Evolutionary conservation across 1,140 invertebrate genomes (phyloP).

Genomic region (Sitophilus oryzae): DNA sequence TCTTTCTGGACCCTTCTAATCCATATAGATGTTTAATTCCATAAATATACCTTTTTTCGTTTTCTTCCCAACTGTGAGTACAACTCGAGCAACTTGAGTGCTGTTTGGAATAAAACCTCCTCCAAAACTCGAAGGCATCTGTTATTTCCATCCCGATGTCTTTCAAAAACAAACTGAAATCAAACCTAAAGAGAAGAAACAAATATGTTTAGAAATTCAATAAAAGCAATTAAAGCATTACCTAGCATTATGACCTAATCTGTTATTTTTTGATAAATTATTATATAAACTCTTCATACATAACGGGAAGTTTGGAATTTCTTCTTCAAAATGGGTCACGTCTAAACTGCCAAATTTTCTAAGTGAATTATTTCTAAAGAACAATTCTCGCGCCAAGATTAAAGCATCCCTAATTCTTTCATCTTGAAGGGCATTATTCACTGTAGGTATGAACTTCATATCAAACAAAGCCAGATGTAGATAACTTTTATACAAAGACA

Average conservation of each 20-base stretch:
- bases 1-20: conserved; percentile 57
- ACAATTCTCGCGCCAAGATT: conserved; percentile 23
- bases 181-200: conserved; percentile 47
- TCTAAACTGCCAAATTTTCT: conserved; percentile 32
- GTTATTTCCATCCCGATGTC: conserved; percentile 66
- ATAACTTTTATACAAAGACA: conserved; percentile 48
- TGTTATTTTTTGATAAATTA: conserved; percentile 57
- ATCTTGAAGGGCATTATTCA: conserved; percentile 47
- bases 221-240: no score
- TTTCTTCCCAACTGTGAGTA: conserved; percentile 58
- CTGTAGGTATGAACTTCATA: conserved; percentile 38
- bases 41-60: conserved; percentile 60
- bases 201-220: no score
- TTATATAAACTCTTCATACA: conserved; percentile 70
- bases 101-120: no score
- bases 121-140: no score
- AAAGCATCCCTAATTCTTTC: conserved; percentile 41
- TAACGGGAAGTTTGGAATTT: conserved; percentile 59
- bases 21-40: conserved; percentile 69
- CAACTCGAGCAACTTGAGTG: conserved; percentile 50
- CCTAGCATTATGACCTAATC: conserved; percentile 63
- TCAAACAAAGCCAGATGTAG: conserved; percentile 43
- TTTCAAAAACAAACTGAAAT: conserved; percentile 65
- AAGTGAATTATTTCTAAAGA: conserved; percentile 28
- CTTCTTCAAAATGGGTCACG: conserved; percentile 48